Conservation (phyloP, 2,888 invertebrate genomes). For the Baccha elongata region DNA sequence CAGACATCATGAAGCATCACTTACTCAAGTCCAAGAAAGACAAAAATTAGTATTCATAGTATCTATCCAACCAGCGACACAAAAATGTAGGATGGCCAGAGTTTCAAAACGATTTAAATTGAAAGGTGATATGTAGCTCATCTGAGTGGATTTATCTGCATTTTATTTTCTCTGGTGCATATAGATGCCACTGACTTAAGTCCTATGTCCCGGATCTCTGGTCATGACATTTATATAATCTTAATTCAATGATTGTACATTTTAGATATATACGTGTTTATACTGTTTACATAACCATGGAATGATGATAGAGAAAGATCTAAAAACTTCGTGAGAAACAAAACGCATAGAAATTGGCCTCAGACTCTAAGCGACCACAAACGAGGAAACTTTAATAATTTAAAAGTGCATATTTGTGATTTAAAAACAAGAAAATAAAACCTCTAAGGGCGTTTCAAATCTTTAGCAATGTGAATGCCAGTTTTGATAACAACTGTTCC, state of each 20-base stretch:
- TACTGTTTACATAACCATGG: no score
- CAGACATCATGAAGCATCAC: conserved; percentile 66
- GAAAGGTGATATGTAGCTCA: conserved; percentile 57
- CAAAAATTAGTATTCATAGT: conserved; percentile 62
- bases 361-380: no score
- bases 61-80: conserved; percentile 20
- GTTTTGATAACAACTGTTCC: no score
- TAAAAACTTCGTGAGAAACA: no score
- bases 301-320: no score
- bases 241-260: background rate
- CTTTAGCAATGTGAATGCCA: no score
- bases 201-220: conserved; percentile 28
- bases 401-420: no score
- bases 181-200: conserved; percentile 18
- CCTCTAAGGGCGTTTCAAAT: no score
- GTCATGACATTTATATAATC: background rate
- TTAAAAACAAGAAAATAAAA: no score
- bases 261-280: background rate
- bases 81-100: conserved; percentile 46
- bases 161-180: conserved; percentile 17
- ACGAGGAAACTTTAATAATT: no score
- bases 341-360: no score
- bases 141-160: conserved; percentile 48
- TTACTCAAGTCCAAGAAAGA: conserved; percentile 28
- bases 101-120: conserved; percentile 58